Conservation (phyloP, 2,113 vertebrate genomes). For the Eurystomus gularis region DNA sequence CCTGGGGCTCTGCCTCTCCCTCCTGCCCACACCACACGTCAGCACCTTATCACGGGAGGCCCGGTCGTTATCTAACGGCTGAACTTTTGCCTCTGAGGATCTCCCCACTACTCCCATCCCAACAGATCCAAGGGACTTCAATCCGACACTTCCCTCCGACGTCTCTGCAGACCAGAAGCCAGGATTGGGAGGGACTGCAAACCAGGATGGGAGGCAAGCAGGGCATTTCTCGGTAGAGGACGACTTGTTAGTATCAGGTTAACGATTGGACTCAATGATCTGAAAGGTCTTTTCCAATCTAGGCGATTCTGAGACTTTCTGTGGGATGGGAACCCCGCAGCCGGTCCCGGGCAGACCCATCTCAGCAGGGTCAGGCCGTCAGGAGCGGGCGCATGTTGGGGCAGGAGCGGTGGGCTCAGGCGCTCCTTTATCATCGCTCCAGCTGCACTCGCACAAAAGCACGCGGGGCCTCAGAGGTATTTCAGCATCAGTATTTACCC, state of each 20-base stretch:
- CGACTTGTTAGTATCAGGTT: no score
- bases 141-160: accelerated
- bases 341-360: accelerated
- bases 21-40: accelerated
- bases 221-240: background rate
- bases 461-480: background rate
- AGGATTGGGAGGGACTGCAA: background rate
- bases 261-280: no score
- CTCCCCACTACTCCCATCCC: background rate
- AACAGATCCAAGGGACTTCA: accelerated
- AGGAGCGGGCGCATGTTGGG: accelerated
- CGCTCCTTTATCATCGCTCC: background rate
- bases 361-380: background rate
- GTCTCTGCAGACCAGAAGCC: background rate
- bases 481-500: background rate
- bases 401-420: background rate
- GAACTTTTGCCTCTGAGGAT: conserved; percentile 39
- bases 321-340: accelerated
- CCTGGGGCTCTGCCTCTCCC: accelerated
- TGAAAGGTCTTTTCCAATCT: no score
- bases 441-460: background rate
- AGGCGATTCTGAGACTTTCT: background rate
- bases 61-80: background rate
- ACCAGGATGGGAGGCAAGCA: accelerated
- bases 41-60: conserved; percentile 25